Evolutionary conservation across 2,797 vertebrate genomes (phyloP).

Genomic region (Petrocephalus schoutedeni): DNA sequence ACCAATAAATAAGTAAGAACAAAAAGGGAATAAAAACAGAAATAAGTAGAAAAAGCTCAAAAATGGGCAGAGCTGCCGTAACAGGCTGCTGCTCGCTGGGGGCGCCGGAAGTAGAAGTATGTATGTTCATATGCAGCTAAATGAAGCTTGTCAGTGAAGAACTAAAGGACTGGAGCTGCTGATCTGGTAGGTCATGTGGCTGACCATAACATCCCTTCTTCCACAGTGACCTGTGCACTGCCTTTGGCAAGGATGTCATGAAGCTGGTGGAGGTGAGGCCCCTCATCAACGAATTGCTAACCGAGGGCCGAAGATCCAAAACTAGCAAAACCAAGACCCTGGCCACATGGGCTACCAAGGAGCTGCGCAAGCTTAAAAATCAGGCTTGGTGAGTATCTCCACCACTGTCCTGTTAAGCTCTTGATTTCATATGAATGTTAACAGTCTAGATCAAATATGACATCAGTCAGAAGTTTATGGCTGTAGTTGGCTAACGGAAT

Average conservation of each 20-base stretch:
- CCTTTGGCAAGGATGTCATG: conserved; percentile 92
- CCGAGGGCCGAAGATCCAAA: conserved; percentile 91
- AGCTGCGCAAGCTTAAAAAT: conserved; percentile 95
- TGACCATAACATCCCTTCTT: not conserved
- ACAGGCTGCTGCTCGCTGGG: no score
- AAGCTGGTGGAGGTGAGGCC: conserved; percentile 92
- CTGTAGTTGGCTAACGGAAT: not conserved
- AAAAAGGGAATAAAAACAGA: no score
- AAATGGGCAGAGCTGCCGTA: no score
- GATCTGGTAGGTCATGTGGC: not conserved
- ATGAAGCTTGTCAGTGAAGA: not conserved
- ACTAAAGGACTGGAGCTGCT: not conserved
- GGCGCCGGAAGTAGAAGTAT: no score
- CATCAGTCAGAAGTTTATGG: not conserved
- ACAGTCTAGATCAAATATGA: not conserved
- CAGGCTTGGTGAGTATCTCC: conserved; percentile 74
- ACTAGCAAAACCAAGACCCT: conserved; percentile 93
- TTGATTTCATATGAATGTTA: not conserved
- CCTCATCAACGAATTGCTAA: conserved; percentile 92
- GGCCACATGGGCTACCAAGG: conserved; percentile 96
- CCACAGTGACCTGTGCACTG: conserved; percentile 86
- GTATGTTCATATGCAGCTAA: no score
- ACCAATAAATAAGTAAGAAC: no score
- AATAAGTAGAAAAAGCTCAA: no score
- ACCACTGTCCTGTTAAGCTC: conserved; percentile 9